Percentiles rank a stretch among this genome's conserved stretches.
phyloP scores from a whole-genome alignment of 1,140 invertebrate genomes.

The Trissolcus basalis region DNA sequence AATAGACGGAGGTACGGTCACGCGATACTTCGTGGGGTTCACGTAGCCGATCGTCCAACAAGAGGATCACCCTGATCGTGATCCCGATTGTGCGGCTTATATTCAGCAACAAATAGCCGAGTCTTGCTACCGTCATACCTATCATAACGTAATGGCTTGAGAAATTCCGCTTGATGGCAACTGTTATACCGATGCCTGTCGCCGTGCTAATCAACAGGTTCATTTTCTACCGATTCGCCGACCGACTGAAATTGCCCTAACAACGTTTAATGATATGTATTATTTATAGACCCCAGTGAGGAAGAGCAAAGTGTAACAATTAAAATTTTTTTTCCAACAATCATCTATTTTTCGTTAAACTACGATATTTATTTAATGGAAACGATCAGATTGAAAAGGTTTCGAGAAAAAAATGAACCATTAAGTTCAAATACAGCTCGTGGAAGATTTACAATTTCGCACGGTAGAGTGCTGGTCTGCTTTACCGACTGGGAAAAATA shows the following conservation, averaged over 20 bases:
- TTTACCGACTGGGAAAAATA: no score
- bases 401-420: no score
- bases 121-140: conserved; percentile 49
- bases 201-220: conserved; percentile 31
- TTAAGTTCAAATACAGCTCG: no score
- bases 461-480: no score
- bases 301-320: not conserved
- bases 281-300: conserved; percentile 4
- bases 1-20: conserved; percentile 62
- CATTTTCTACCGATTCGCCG: conserved; percentile 23
- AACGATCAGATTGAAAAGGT: no score
- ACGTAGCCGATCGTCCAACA: conserved; percentile 49
- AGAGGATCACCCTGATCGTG: conserved; percentile 54
- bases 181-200: conserved; percentile 30
- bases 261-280: conserved; percentile 19
- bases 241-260: conserved; percentile 7
- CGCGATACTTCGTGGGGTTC: conserved; percentile 61
- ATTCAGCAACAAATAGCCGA: conserved; percentile 51
- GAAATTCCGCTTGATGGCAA: conserved; percentile 20
- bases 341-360: not conserved
- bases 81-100: conserved; percentile 45
- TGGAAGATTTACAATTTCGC: no score
- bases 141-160: conserved; percentile 38
- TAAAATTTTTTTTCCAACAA: not conserved
- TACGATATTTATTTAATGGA: not conserved